Conservation (phyloP, 2,888 invertebrate species). For the Cantharis lateralis region DNA sequence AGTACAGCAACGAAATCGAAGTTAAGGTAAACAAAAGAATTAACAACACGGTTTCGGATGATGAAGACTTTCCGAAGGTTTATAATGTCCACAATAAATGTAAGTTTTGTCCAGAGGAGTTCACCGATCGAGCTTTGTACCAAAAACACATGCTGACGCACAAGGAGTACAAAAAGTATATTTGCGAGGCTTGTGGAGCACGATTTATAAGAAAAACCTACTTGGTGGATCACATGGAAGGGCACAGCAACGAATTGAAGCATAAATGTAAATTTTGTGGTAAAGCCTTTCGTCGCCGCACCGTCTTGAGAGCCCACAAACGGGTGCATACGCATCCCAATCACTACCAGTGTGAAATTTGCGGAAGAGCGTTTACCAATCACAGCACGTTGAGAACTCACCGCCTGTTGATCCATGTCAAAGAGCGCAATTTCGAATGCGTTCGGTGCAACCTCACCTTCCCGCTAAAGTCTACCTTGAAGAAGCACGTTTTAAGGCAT, state of each 20-base stretch:
- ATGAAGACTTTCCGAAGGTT: background rate
- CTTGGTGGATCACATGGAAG: constrained; percentile 35
- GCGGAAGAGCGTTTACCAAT: constrained; percentile 44
- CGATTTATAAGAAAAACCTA: constrained; percentile 32
- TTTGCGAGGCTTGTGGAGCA: constrained; percentile 35
- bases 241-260: constrained; percentile 37
- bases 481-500: constrained; percentile 42
- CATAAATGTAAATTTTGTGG: constrained; percentile 42
- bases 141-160: constrained; percentile 22
- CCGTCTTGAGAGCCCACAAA: constrained; percentile 41
- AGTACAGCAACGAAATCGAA: constrained; percentile 8
- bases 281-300: constrained; percentile 43
- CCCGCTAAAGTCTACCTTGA: constrained; percentile 43
- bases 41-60: background rate
- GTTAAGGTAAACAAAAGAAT: constrained; percentile 5
- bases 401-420: constrained; percentile 39
- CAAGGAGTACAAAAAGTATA: constrained; percentile 23
- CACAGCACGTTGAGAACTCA: constrained; percentile 44
- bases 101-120: constrained; percentile 25
- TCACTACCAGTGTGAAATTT: constrained; percentile 42
- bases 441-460: constrained; percentile 42
- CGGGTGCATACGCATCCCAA: constrained; percentile 42
- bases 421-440: constrained; percentile 42
- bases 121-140: constrained; percentile 6
- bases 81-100: constrained; percentile 13